These are phyloP conservation scores for Bos javanicus DNA, from an alignment of 2,113 vertebrate genomes.

Conservation along the genomic window DNA sequence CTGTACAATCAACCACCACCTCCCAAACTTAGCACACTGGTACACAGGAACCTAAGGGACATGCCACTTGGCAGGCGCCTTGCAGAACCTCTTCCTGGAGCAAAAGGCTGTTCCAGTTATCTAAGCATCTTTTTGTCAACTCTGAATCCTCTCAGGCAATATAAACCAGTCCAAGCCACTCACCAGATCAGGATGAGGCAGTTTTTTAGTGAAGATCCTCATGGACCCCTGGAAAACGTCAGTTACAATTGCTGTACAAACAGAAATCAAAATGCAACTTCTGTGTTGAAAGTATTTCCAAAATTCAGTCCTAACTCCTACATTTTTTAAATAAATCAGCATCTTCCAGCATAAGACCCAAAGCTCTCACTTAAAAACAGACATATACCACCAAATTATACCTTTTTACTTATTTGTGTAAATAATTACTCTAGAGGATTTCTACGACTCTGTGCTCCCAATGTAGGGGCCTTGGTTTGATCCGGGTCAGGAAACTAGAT, in stretches of 20 bases:
- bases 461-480: neutral
- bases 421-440: neutral
- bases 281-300: neutral
- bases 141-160: neutral
- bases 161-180: slow-evolving; percentile 44
- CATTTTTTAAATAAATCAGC: neutral
- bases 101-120: neutral
- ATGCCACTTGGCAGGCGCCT: neutral
- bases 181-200: slow-evolving; percentile 96
- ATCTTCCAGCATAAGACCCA: neutral
- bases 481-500: neutral
- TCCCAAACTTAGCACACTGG: neutral
- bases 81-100: neutral
- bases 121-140: neutral
- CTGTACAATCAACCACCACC: neutral
- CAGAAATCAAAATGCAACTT: slow-evolving; percentile 28
- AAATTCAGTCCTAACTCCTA: neutral
- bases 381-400: neutral
- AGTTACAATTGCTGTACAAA: slow-evolving; percentile 88
- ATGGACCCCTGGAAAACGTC: slow-evolving; percentile 98
- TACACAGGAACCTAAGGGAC: neutral
- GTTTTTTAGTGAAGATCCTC: slow-evolving; percentile 98
- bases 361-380: neutral
- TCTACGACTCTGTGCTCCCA: neutral
- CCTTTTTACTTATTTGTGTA: neutral